Base-by-base conservation (phyloP, 2,113 vertebrate species). In the Nycticorax nycticorax region DNA sequence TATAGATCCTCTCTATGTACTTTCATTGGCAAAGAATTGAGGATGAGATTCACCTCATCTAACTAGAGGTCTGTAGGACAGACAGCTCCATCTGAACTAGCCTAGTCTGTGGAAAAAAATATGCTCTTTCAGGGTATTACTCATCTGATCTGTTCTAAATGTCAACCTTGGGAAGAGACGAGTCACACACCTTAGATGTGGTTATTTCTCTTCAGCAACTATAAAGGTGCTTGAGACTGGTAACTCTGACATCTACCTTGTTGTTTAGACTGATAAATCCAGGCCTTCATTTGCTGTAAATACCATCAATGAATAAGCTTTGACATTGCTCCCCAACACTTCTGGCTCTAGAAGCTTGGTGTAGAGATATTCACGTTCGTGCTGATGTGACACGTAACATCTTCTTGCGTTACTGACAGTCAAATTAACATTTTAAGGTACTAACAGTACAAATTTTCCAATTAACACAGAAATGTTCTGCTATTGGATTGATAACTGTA, bases 1-100 rank as follows among this genome's bases (percentile, higher is more conserved):
- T 14, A 7, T 0, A 52, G 26, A 16, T 1, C 26, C 15, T 81
- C 17, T 68, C 24, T 56, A 4, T 0, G 0, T 9, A 3, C 33
- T 6, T 39, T 39, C 43, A 50, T 12, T 3, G 3, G 10, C 68
- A 62, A 62, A 77, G 14, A 7, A 30, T 35, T 69, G 9, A 35
- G 50, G 18, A 17, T 32, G n/a, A 89, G 16, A 24, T 35, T 68
- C 20, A 12, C 12, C 33, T 66, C 30, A 71, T 41, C 24, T 26
- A 1, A 13, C 37, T 3, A 22, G 52, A 37, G 6, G 8, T 52
- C 30, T 62, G 26, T 23, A 55, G 66, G 30, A 50, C 13, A 74
- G 23, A 56, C 48, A 78, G 60, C 39, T 13, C 5, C 20, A 33
- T 32, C 67, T 80, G 77, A 81, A n/a, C 24, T 27, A 56, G 48